Percentiles rank a stretch among this genome's conserved stretches.
Conservation (phyloP, 1,140 invertebrate species). For the Pseudobourletiella spinata region DNA sequence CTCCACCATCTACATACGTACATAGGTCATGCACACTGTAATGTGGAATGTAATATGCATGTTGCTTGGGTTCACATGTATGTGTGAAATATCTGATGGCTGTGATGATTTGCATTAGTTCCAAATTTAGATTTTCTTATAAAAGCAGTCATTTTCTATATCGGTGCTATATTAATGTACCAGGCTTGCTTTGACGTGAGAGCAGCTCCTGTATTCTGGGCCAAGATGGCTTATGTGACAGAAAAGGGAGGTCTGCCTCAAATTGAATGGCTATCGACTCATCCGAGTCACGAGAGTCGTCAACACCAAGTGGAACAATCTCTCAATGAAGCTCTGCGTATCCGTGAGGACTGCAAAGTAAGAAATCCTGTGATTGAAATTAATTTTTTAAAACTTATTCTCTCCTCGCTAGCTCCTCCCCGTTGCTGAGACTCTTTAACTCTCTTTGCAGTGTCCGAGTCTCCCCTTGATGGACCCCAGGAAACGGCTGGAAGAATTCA, state of each 20-base stretch:
- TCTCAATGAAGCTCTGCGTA: constrained; percentile 42
- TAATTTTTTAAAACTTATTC: not conserved
- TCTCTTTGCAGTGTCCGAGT: constrained; percentile 30
- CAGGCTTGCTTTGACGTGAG: constrained; percentile 57
- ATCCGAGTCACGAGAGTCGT: constrained; percentile 50
- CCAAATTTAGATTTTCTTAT: too few relatives aligned
- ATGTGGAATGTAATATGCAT: too few relatives aligned
- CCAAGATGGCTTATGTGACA: constrained; percentile 43
- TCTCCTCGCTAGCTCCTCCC: too few relatives aligned
- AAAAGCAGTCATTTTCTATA: too few relatives aligned
- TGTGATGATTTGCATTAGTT: too few relatives aligned
- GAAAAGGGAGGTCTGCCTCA: constrained; percentile 37
- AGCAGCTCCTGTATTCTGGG: constrained; percentile 53
- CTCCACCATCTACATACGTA: too few relatives aligned
- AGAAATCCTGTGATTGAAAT: not conserved
- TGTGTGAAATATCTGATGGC: too few relatives aligned
- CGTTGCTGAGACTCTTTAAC: not conserved
- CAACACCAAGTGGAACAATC: constrained; percentile 44
- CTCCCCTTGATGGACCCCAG: constrained; percentile 21
- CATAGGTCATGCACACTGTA: too few relatives aligned
- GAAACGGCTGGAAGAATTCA: constrained; percentile 14
- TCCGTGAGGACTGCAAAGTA: constrained; percentile 37
- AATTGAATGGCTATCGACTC: constrained; percentile 51
- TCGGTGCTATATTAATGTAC: too few relatives aligned
- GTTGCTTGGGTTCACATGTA: too few relatives aligned